Conservation (phyloP, 1,140 invertebrate genomes). For the Euura lappo region DNA sequence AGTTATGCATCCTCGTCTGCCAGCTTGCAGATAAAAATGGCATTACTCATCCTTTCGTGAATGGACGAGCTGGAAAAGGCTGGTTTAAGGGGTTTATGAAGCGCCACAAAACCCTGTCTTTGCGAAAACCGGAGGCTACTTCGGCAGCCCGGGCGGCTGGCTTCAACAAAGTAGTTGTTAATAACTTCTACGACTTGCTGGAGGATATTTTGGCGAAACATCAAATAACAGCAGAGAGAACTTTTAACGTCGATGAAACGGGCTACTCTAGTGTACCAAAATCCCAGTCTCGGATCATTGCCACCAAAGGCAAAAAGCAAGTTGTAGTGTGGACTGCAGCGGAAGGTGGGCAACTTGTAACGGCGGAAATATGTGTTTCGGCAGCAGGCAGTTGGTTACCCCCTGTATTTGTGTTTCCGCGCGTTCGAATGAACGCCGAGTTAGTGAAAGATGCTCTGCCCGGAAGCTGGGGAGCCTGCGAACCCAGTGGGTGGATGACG, state of each 20-base stretch:
- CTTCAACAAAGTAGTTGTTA: slow-evolving; percentile 36
- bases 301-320: slow-evolving; percentile 42
- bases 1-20: slow-evolving; percentile 27
- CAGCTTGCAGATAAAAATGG: slow-evolving; percentile 34
- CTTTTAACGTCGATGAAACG: slow-evolving; percentile 44
- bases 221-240: slow-evolving; percentile 17
- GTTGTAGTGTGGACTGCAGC: slow-evolving; percentile 24
- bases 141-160: slow-evolving; percentile 36
- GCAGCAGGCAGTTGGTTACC: slow-evolving; percentile 42
- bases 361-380: slow-evolving; percentile 17
- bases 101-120: slow-evolving; percentile 38
- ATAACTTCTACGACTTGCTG: slow-evolving; percentile 28
- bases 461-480: slow-evolving; percentile 21
- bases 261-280: slow-evolving; percentile 38
- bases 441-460: slow-evolving; percentile 36
- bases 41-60: slow-evolving; percentile 25
- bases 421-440: slow-evolving; percentile 37
- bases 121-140: slow-evolving; percentile 39
- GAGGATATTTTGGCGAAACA: slow-evolving; percentile 4
- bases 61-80: slow-evolving; percentile 31
- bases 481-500: slow-evolving; percentile 45
- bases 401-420: slow-evolving; percentile 43
- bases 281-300: slow-evolving; percentile 38
- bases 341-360: not conserved
- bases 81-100: slow-evolving; percentile 41